phyloP scores from a whole-genome alignment of 2,797 vertebrate genomes.

The Microctenopoma steveboyesi region DNA sequence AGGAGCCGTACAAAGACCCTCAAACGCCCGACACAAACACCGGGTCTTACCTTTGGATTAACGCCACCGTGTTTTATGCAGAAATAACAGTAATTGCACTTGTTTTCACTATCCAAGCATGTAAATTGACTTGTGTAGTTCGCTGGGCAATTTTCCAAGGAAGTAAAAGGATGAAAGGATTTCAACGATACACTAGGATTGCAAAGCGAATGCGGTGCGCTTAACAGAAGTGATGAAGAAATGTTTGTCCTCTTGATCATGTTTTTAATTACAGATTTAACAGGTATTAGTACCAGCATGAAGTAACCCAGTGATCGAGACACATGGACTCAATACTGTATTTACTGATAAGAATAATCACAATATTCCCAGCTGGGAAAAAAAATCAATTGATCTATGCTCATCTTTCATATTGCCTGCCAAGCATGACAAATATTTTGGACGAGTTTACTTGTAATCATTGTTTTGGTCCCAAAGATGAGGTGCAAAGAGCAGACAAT shows the following conservation, averaged over 20 bases:
- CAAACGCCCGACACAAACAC: conserved; percentile 48
- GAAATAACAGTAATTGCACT: conserved; percentile 67
- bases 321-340: conserved; percentile 23
- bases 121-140: conserved; percentile 72
- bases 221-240: conserved; percentile 41
- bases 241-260: conserved; percentile 54
- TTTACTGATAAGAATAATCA: conserved; percentile 22
- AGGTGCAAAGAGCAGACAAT: conserved; percentile 28
- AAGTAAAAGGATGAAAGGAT: conserved; percentile 66
- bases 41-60: conserved; percentile 58
- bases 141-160: conserved; percentile 52
- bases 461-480: conserved; percentile 28
- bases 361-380: conserved; percentile 12
- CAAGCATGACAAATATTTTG: conserved; percentile 31
- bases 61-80: conserved; percentile 51
- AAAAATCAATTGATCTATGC: not conserved
- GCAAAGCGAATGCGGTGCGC: conserved; percentile 35
- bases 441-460: conserved; percentile 35
- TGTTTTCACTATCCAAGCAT: conserved; percentile 73
- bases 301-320: conserved; percentile 23
- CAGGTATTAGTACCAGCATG: conserved; percentile 35
- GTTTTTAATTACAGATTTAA: conserved; percentile 63
- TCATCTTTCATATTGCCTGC: conserved; percentile 40
- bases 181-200: conserved; percentile 53
- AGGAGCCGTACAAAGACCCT: conserved; percentile 29